These are phyloP conservation scores for Dendrolimus kikuchii DNA, from an alignment of 1,140 invertebrate genomes.

Conservation along the genomic window DNA sequence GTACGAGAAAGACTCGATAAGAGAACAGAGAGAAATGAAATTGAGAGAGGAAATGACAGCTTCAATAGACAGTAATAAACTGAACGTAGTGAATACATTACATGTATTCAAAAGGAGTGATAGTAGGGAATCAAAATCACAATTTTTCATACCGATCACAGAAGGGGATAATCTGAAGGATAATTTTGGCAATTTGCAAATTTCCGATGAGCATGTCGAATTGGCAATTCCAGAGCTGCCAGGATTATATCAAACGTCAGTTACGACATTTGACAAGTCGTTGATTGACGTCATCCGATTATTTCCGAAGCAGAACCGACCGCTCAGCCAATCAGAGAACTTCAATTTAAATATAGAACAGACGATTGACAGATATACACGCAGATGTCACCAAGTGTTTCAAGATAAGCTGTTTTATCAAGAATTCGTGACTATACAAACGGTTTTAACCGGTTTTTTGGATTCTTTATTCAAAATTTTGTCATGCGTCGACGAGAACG, in stretches of 20 bases:
- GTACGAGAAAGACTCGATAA: conserved; percentile 37
- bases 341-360: conserved; percentile 56
- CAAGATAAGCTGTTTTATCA: conserved; percentile 67
- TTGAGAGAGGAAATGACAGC: conserved; percentile 42
- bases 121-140: conserved; percentile 59
- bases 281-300: conserved; percentile 50
- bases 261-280: conserved; percentile 48
- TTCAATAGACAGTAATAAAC: conserved; percentile 59
- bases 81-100: conserved; percentile 53
- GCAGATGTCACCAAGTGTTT: conserved; percentile 65
- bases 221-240: conserved; percentile 50
- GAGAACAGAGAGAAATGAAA: conserved; percentile 42
- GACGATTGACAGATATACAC: conserved; percentile 66
- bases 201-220: conserved; percentile 52
- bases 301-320: conserved; percentile 66
- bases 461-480: conserved; percentile 41
- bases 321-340: conserved; percentile 65
- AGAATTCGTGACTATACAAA: conserved; percentile 56
- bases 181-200: conserved; percentile 52
- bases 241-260: conserved; percentile 42
- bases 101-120: conserved; percentile 63
- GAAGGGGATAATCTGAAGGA: conserved; percentile 44
- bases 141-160: conserved; percentile 65
- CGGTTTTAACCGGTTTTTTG: conserved; percentile 49
- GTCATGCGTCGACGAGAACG: conserved; percentile 39